Evolutionary conservation across 2,888 invertebrate species (phyloP), one percentile per base, ranked within the genome.

Genomic region (Aspidiotus destructor): DNA sequence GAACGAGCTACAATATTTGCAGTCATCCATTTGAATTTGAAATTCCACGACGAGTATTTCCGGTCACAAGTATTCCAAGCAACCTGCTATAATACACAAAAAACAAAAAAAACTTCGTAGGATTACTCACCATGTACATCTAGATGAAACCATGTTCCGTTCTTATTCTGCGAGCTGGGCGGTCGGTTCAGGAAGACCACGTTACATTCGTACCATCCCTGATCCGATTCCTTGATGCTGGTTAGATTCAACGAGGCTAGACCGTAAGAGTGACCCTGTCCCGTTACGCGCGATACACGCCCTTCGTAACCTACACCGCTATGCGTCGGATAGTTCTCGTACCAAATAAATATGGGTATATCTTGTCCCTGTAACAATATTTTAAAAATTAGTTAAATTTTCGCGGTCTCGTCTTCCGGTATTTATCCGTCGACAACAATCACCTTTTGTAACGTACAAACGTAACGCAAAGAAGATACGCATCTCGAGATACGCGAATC

Each of bases 101-200:
- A n/a, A n/a, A n/a, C n/a, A 28, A 28, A 28, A 1, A 3, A 28
- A 28, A 28, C 28, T 28, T 28, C 1, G 28, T 28, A 28, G 28
- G 28, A 28, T 28, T 17, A 55, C 80, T 80, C 75, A 84, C 84
- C 82, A 83, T 95, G 93, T 78, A 97, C 95, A 82, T 94, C 93
- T 79, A 97, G 85, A 80, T 96, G 94, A 82, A 96, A 94, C 95
- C 95, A 96, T 76, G 95, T 94, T 77, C 96, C 95, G 81, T 91
- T 92, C 81, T 91, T 92, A 82, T 91, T 92, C 82, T 88, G 86
- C 79, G 87, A 87, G 79, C 91, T 92, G 74, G 92, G 92, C 75
- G 90, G 89, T 75, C 94, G 88, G 81, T 94, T 93, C 81, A 95
- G 88, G 82, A 94, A 95, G 79, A 92, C 91, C 81, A 96, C 92